Evolutionary conservation across 2,888 invertebrate genomes (phyloP).

Genomic region (Flabesymbios commensalis): DNA sequence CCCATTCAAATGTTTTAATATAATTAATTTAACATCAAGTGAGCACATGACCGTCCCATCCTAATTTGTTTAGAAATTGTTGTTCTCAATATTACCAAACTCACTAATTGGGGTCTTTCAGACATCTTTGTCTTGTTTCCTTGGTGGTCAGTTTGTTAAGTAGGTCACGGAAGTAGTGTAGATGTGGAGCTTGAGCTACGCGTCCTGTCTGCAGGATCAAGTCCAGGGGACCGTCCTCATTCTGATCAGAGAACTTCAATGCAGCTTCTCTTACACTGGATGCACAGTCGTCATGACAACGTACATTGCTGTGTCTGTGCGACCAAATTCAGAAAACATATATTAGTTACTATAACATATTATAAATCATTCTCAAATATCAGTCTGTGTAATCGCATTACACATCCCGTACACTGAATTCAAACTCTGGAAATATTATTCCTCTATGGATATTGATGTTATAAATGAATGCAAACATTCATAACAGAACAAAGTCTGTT

Average conservation of each 20-base stretch:
- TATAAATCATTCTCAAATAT: too few species aligned
- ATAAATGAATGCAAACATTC: too few species aligned
- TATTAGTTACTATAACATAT: background rate
- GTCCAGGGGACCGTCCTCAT: conserved; percentile 39
- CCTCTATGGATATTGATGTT: too few species aligned
- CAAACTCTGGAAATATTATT: background rate
- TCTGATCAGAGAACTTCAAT: conserved; percentile 37
- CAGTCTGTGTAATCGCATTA: too few species aligned
- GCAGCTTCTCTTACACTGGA: conserved; percentile 29
- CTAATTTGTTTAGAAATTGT: background rate
- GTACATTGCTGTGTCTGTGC: conserved; percentile 33
- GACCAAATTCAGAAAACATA: background rate
- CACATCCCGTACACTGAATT: background rate
- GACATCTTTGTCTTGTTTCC: conserved; percentile 18
- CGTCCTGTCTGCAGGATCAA: conserved; percentile 33
- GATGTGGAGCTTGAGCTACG: conserved; percentile 24
- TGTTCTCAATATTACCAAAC: conserved; percentile 15
- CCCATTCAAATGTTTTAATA: too few species aligned
- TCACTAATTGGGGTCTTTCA: conserved; percentile 33
- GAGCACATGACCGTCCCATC: too few species aligned
- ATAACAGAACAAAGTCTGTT: too few species aligned
- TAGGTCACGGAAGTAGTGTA: conserved; percentile 24
- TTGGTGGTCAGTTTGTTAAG: conserved; percentile 17
- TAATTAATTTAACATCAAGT: too few species aligned
- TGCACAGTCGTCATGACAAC: conserved; percentile 32